Percentiles rank a stretch among this genome's conserved stretches.
These are phyloP conservation scores for Seira musarum DNA, from an alignment of 2,888 invertebrate species.

Conservation along the genomic window DNA sequence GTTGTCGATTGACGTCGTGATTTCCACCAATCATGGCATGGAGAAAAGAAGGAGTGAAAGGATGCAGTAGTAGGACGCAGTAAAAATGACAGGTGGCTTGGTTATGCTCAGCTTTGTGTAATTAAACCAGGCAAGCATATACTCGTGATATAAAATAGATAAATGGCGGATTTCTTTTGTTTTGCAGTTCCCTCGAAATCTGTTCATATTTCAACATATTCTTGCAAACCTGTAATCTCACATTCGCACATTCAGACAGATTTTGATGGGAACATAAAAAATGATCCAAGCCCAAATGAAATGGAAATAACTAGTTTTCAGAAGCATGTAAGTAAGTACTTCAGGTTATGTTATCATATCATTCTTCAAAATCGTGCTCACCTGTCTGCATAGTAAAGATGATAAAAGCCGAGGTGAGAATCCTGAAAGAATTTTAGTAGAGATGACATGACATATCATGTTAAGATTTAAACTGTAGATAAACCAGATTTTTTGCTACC, in stretches of 20 bases:
- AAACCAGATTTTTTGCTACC: too few species aligned
- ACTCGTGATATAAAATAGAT: too few species aligned
- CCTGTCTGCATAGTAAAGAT: conserved; percentile 72
- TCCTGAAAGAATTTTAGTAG: conserved; percentile 34
- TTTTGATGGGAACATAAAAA: neutral
- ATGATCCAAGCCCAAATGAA: neutral
- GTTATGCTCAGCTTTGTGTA: neutral
- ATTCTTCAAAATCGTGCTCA: conserved; percentile 34
- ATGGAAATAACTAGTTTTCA: neutral
- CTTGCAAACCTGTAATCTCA: neutral
- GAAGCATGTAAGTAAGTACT: conserved; percentile 6
- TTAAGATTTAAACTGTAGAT: conserved; percentile 1
- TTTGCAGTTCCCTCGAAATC: neutral
- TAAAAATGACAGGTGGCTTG: neutral
- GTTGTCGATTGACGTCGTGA: neutral
- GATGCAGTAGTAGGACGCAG: neutral
- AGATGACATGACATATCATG: conserved; percentile 65
- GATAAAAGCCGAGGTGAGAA: conserved; percentile 71
- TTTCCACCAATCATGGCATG: neutral
- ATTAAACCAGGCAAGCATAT: neutral
- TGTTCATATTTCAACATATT: neutral
- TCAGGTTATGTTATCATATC: neutral
- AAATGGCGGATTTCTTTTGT: conserved; percentile 1
- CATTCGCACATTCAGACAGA: too few species aligned
- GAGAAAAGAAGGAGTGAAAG: neutral